Evolutionary conservation across 2,797 vertebrate genomes (phyloP), one percentile per base, ranked within the genome.

Genomic region (Harpagifer antarcticus): DNA sequence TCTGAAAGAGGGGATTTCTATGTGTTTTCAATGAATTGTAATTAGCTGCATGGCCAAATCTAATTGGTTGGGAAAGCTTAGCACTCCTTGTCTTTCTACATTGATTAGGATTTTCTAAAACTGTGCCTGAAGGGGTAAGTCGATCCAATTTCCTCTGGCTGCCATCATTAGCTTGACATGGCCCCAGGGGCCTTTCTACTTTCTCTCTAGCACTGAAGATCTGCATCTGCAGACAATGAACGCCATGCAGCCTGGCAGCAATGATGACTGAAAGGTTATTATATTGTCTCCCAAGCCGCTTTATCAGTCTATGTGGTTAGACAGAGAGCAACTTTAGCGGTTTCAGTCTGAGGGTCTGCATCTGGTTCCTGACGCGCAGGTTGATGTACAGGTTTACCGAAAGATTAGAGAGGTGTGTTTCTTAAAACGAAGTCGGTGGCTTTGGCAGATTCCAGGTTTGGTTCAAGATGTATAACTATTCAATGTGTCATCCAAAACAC

Each of bases 91-190:
- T 89, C 88, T 91, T 70, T 88, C 78, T 64, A 63, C 92, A 92
- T 87, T 94, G 90, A 95, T 94, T 92, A 86, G 78, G 86, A 90
- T 88, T 94, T 92, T 94, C 90, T 91, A 91, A 92, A 90, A 89
- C 81, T 61, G 75, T 72, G 87, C 89, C 81, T 67, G 64, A 79
- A 81, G 91, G 83, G 88, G 91, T 71, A 91, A 92, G 88, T 91
- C 85, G 74, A 94, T 94, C 88, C 90, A 86, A 93, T 94, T 94
- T 94, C 88, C 86, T 86, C 90, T 90, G 81, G 86, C 82, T 88
- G 86, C 87, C 81, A 84, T 88, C 85, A 88, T 91, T 91, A 92
- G 82, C 72, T 87, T 86, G 87, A 89, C 70, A 4, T 83, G 82
- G 74, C 87, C 88, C 58, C 73, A 43, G 78, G 86, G 86, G 73